Evolutionary conservation across 2,888 invertebrate species (phyloP).

Genomic region (Trachelus iudaicus): DNA sequence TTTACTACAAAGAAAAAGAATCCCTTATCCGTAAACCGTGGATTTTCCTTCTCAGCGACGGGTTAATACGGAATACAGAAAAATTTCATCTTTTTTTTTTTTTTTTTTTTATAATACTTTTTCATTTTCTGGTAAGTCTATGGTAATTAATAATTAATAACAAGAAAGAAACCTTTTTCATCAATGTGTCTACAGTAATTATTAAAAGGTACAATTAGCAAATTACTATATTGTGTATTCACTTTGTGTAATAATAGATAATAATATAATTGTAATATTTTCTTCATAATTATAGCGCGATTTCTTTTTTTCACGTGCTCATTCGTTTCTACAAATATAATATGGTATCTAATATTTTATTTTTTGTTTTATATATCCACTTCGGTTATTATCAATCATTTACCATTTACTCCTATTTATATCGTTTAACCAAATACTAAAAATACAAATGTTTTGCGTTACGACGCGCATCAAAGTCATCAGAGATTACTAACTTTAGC

Average conservation of each 20-base stretch:
- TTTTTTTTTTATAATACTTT: constrained; percentile 62
- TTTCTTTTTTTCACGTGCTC: constrained; percentile 55
- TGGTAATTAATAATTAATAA: constrained; percentile 64
- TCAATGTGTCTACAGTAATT: constrained; percentile 65
- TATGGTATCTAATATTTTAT: constrained; percentile 60
- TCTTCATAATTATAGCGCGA: constrained; percentile 60
- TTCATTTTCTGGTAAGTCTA: constrained; percentile 64
- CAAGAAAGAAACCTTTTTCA: constrained; percentile 61
- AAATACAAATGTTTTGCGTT: constrained; percentile 62
- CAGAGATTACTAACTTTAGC: constrained; percentile 17
- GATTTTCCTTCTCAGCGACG: too few species aligned
- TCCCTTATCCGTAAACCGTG: too few species aligned
- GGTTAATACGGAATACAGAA: too few species aligned
- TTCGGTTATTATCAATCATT: constrained; percentile 60
- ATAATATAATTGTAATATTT: constrained; percentile 58
- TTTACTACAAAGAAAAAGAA: too few species aligned
- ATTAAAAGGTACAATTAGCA: constrained; percentile 66
- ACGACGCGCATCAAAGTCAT: constrained; percentile 25
- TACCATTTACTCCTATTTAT: constrained; percentile 59
- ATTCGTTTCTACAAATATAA: constrained; percentile 63
- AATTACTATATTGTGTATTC: constrained; percentile 65
- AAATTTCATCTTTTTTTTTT: constrained; percentile 46
- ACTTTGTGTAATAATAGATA: constrained; percentile 65
- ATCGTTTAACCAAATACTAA: constrained; percentile 62
- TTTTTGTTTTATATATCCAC: constrained; percentile 55